These are phyloP conservation scores for Penaeus japonicus DNA, from an alignment of 1,140 invertebrate species.

Conservation along the genomic window DNA sequence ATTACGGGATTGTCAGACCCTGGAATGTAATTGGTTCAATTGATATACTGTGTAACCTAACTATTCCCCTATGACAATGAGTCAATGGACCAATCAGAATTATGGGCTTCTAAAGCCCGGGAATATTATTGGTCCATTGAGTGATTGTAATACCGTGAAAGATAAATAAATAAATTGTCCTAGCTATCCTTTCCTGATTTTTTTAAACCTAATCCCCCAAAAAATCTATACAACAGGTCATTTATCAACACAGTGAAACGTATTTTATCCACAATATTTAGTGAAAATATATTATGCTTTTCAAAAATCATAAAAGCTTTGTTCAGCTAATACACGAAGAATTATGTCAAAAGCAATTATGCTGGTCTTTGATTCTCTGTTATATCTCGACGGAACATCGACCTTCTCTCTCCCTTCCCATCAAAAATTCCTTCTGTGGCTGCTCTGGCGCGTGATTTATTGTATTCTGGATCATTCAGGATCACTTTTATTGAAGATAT, in stretches of 20 bases:
- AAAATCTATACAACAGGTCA: constrained; percentile 1
- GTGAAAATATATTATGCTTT: constrained; percentile 52
- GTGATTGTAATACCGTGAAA: constrained; percentile 16
- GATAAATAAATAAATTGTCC: constrained; percentile 45
- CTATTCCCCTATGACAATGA: background rate
- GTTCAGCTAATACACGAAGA: constrained; percentile 30
- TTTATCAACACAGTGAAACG: constrained; percentile 24
- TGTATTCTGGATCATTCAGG: too few relatives aligned
- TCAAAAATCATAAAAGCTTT: constrained; percentile 34
- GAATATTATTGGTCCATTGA: constrained; percentile 15
- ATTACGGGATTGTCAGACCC: constrained; percentile 10
- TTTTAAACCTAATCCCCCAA: constrained; percentile 11
- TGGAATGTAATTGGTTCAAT: constrained; percentile 21
- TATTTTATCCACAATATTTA: constrained; percentile 36
- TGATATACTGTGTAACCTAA: constrained; percentile 33
- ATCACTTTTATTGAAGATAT: too few relatives aligned
- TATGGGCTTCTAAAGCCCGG: background rate
- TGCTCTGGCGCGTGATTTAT: too few relatives aligned
- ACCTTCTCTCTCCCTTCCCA: background rate
- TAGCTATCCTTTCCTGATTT: constrained; percentile 26
- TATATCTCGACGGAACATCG: background rate
- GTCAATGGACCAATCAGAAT: constrained; percentile 19
- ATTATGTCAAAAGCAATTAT: constrained; percentile 17
- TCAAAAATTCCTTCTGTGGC: background rate
- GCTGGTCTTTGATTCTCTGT: background rate